These are phyloP conservation scores for Trichopria drosophilae DNA, from an alignment of 2,888 invertebrate species.

Conservation along the genomic window DNA sequence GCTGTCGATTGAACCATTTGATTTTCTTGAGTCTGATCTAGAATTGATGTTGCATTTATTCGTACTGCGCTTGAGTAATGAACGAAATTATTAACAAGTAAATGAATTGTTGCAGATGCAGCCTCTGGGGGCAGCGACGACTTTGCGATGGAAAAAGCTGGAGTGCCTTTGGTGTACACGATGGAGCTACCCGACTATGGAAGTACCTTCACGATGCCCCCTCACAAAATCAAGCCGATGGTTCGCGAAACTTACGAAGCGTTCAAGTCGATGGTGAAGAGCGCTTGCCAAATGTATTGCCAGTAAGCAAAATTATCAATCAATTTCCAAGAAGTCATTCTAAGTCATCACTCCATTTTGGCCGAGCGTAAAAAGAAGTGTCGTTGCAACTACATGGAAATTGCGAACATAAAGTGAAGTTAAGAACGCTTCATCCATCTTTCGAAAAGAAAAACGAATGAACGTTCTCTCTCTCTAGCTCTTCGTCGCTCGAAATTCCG, in stretches of 20 bases:
- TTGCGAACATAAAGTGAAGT: too few species aligned
- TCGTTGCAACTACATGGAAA: too few species aligned
- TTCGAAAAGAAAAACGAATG: too few species aligned
- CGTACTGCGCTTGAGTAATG: neutral
- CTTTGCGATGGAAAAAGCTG: conserved; percentile 63
- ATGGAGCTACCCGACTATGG: conserved; percentile 66
- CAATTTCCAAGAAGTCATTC: too few species aligned
- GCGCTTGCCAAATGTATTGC: conserved; percentile 34
- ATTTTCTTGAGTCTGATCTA: too few species aligned
- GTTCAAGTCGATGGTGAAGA: conserved; percentile 59
- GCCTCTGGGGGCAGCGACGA: conserved; percentile 68
- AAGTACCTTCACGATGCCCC: conserved; percentile 59
- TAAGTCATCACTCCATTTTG: too few species aligned
- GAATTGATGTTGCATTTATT: too few species aligned
- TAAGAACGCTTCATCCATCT: too few species aligned
- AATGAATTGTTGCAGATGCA: conserved; percentile 49
- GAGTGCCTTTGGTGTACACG: conserved; percentile 65
- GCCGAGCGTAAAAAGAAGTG: too few species aligned
- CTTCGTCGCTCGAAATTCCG: too few species aligned
- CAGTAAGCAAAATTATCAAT: conserved; percentile 7
- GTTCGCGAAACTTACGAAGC: conserved; percentile 65
- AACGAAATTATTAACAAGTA: neutral
- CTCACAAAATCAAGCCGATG: conserved; percentile 61
- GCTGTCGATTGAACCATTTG: too few species aligned
- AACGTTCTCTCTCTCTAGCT: too few species aligned